Evolutionary conservation across 2,113 vertebrate species (phyloP), one percentile per base, ranked within the genome.

Genomic region (Ophthalmolycus amberensis): DNA sequence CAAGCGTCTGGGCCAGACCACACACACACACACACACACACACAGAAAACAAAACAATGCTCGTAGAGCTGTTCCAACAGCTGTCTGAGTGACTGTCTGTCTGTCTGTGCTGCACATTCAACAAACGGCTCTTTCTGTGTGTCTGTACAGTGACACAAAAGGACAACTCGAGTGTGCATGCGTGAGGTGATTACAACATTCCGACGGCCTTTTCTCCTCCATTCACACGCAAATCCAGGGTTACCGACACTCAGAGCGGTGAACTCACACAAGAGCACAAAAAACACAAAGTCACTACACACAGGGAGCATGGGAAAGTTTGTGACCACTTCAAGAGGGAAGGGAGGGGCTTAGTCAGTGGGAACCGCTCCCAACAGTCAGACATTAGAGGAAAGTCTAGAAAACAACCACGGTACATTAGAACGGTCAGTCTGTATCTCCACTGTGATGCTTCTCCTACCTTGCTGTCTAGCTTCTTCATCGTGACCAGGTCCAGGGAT

Each of bases 401-500:
- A 60, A n/a, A 75, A 52, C 42, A n/a, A 52, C 60, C 37, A 68
- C 71, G 46, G 44, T 25, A 68, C 2, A 65, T 20, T 15, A 22
- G 67, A 32, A 9, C 65, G 50, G 34, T 64, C 40, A 6, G 29
- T 52, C 62, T 56, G 10, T n/a, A 18, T 67, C 27, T 2, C 9
- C 2, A 27, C 1, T 15, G 4, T 22, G 2, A 14, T 48, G 8
- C 1, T 64, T 58, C 9, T 50, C 79, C 22, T 90, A 99, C 97
- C 97, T 98, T 99, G 90, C 95, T 97, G 88, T 98, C 97, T 70
- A 99, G 94, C 75, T 94, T 97, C 92, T 96, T 99, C 97, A 99
- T 97, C 5, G 97, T 97, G 89, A 99, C 95, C 64, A 99, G 94
- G 92, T 99, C 98, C 58, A 99, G 88, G 9, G 95, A 94, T 92